Percentiles rank a stretch among this genome's conserved stretches.
Evolutionary conservation across 2,888 invertebrate species (phyloP).

Genomic region (Leptinotarsa rubiginosa): DNA sequence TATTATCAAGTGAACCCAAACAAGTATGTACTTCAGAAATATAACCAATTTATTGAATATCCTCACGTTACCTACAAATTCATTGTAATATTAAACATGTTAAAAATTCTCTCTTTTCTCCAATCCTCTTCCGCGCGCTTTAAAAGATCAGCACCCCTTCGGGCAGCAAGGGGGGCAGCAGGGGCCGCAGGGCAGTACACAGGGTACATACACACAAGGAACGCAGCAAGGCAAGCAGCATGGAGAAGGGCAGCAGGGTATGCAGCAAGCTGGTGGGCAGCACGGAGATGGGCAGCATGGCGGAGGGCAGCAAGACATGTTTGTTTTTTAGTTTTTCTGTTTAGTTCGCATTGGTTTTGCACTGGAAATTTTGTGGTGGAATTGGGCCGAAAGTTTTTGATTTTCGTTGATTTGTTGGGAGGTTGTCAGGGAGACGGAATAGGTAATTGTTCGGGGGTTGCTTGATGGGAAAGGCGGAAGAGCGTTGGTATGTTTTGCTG

Average conservation of each 20-base stretch:
- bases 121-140: background rate
- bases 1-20: too few species aligned
- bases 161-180: conserved; percentile 45
- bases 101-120: background rate
- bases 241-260: conserved; percentile 44
- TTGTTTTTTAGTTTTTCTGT: conserved; percentile 15
- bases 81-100: background rate
- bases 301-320: conserved; percentile 47
- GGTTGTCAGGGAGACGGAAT: background rate
- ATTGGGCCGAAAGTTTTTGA: conserved; percentile 24
- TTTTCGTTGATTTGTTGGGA: conserved; percentile 9
- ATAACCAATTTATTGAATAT: conserved; percentile 6
- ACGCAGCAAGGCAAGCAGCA: conserved; percentile 50
- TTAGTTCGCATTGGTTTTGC: conserved; percentile 15
- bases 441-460: background rate
- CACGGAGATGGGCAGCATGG: conserved; percentile 48
- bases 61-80: background rate
- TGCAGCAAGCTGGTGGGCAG: conserved; percentile 48
- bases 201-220: conserved; percentile 51
- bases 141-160: conserved; percentile 15
- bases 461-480: background rate
- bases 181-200: conserved; percentile 43
- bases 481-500: background rate
- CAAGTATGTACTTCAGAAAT: too few species aligned
- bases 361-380: conserved; percentile 21